Evolutionary conservation across 1,140 invertebrate species (phyloP).

Genomic region (Phortica variegata): DNA sequence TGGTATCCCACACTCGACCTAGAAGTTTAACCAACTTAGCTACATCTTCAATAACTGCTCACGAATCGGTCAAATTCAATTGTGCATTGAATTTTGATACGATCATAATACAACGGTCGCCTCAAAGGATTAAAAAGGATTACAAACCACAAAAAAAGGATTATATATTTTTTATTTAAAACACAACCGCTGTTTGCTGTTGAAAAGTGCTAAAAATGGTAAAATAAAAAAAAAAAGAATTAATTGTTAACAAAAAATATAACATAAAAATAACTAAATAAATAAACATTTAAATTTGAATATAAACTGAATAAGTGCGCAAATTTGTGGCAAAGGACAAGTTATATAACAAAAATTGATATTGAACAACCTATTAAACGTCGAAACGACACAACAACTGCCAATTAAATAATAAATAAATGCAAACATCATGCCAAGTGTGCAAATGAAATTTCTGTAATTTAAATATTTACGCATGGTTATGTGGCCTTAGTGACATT

Average conservation of each 20-base stretch:
- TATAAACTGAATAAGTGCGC: slow-evolving; percentile 2
- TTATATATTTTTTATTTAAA: slow-evolving; percentile 10
- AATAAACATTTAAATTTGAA: slow-evolving; percentile 18
- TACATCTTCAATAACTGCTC: slow-evolving; percentile 21
- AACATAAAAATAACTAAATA: slow-evolving; percentile 11
- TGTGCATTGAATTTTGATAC: slow-evolving; percentile 55
- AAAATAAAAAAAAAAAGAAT: slow-evolving; percentile 19
- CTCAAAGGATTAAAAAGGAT: slow-evolving; percentile 28
- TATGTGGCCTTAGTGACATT: no score
- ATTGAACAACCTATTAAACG: no score
- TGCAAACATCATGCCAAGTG: no score
- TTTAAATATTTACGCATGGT: no score
- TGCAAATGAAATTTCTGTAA: no score
- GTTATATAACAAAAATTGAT: no score
- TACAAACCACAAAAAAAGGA: slow-evolving; percentile 26
- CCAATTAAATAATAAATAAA: no score
- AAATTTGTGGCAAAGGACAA: slow-evolving; percentile 10
- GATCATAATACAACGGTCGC: slow-evolving; percentile 48
- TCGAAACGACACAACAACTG: no score
- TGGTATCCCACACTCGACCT: slow-evolving; percentile 57
- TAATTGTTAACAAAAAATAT: neutral
- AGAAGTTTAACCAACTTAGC: slow-evolving; percentile 55
- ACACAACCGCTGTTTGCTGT: slow-evolving; percentile 29
- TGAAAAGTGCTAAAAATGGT: slow-evolving; percentile 52
- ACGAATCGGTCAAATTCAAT: slow-evolving; percentile 56